Base-by-base conservation (phyloP, 2,113 vertebrate genomes). In the Rhea pennata region DNA sequence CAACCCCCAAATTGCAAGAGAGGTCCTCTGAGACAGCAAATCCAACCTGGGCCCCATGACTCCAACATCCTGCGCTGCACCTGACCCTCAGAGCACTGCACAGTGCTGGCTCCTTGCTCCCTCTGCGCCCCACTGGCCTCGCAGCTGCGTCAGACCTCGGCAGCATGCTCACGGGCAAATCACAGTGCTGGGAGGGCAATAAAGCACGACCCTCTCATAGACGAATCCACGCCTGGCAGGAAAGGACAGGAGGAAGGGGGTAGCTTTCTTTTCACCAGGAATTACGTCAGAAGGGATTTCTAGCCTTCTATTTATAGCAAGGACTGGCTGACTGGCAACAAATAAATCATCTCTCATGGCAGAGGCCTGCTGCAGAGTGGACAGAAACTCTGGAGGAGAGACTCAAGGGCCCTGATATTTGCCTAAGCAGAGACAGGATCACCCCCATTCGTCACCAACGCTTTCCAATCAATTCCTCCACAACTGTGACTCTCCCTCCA, bases 301-400 rank as follows among this genome's bases (percentile, higher is more conserved):
- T 92, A 89, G 59, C 50, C 15, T 91, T 82, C 94, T 91, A 27
- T 83, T 93, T 95, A 50, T 80, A 93, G 92, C 84, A 88, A 46
- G 67, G 54, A 50, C 40, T 54, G 74, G 50, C n/a, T 90, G 91
- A 71, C 36, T 1, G 1, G 72, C n/a, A 92, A 80, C 46, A 95
- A 91, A 65, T 53, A 91, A 80, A 23, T 53, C 80, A 26, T 85
- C 51, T 65, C 22, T 90, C 79, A 77, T 15, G 74, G 69, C 44
- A 90, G 26, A 90, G 36, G 24, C 24, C 69, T 71, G 81, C 39
- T 96, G 80, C 48, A 82, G 53, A 74, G 62, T 13, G 87, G 70
- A 65, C 42, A 89, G 77, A 56, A 92, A 50, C 58, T 71, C 61
- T 48, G 71, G 31, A 66, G 62, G n/a, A 95, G 26, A 87, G 50